Evolutionary conservation across 2,113 vertebrate species (phyloP).

Genomic region (Bufo gargarizans): DNA sequence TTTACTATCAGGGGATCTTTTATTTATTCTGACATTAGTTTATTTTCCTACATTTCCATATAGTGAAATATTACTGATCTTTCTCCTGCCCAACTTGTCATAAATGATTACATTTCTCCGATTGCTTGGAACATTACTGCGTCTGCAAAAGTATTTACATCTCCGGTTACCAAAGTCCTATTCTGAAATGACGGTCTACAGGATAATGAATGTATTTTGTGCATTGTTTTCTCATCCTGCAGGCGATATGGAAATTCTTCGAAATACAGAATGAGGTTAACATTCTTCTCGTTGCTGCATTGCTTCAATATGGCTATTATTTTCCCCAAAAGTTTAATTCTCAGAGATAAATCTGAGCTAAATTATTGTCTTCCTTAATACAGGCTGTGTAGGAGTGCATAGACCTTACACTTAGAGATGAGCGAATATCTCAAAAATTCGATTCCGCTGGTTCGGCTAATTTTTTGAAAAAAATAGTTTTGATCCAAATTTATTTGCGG

Average conservation of each 20-base stretch:
- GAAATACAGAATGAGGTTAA: background rate
- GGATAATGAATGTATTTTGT: constrained; percentile 30
- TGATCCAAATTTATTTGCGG: too few relatives aligned
- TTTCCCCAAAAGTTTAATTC: constrained; percentile 69
- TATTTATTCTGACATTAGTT: background rate
- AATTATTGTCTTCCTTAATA: background rate
- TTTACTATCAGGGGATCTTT: background rate
- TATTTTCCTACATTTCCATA: background rate
- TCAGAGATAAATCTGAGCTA: constrained; percentile 70
- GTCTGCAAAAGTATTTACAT: constrained; percentile 14
- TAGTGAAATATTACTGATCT: background rate
- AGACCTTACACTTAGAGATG: too few relatives aligned
- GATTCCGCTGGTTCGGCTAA: too few relatives aligned
- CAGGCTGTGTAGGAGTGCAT: background rate
- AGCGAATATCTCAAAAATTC: too few relatives aligned
- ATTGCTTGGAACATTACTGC: background rate
- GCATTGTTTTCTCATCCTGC: background rate
- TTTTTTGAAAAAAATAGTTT: too few relatives aligned
- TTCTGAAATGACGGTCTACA: background rate
- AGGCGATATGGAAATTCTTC: constrained; percentile 13
- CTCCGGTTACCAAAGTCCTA: background rate
- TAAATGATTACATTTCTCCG: background rate
- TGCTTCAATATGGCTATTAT: background rate
- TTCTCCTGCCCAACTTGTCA: background rate
- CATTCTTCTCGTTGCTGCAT: background rate